A percentile compares a stretch with the other conserved stretches of the same genome.
These are phyloP conservation scores for Agrypnus murinus DNA, from an alignment of 2,888 invertebrate species.

Conservation along the genomic window DNA sequence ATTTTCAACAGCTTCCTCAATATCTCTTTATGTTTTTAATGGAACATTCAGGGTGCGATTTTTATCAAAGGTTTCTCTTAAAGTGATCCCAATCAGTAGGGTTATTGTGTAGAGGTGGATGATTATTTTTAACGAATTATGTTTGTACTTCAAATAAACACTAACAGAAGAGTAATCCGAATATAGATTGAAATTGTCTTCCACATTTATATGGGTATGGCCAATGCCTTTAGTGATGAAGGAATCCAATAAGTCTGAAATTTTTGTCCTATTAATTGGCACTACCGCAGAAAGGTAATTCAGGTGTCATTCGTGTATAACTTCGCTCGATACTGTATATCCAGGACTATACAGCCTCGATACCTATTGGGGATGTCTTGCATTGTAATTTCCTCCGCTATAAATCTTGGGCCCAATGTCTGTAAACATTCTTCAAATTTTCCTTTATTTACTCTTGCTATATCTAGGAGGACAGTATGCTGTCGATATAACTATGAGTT, in stretches of 20 bases:
- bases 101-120: conserved; percentile 9
- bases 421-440: neutral
- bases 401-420: conserved; percentile 5
- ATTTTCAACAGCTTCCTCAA: neutral
- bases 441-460: conserved; percentile 19
- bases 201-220: neutral
- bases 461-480: conserved; percentile 17
- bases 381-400: conserved; percentile 16
- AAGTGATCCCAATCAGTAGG: conserved; percentile 15
- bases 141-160: too few relatives aligned
- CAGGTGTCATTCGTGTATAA: conserved; percentile 5
- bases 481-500: neutral
- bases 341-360: conserved; percentile 4
- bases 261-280: conserved; percentile 11
- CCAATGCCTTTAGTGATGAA: conserved; percentile 17
- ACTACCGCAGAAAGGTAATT: conserved; percentile 11
- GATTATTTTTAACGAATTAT: conserved; percentile 19
- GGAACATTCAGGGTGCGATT: conserved; percentile 5
- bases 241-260: conserved; percentile 20
- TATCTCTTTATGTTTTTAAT: conserved; percentile 9
- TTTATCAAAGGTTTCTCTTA: conserved; percentile 14
- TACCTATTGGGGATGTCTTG: conserved; percentile 1
- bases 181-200: conserved; percentile 6
- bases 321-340: conserved; percentile 5
- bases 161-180: neutral